Evolutionary conservation across 2,888 invertebrate species (phyloP), one percentile per base, ranked within the genome.

Genomic region (Parasteatoda lunata): DNA sequence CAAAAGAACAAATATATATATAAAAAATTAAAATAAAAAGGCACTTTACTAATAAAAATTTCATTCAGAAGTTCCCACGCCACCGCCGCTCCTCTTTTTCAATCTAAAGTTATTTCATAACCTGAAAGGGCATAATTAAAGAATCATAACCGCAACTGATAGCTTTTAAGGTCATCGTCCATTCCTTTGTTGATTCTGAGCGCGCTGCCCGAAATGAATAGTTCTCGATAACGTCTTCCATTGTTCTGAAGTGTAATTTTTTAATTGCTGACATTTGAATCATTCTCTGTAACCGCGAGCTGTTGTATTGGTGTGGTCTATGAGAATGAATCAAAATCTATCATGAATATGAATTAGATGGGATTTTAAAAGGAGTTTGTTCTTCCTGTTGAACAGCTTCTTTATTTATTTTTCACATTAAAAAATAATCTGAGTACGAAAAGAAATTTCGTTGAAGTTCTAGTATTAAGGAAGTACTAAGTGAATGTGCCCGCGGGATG

Each of bases 221-320:
- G 59, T 59, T 59, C 59, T 59, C n/a, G 59, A 59, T 59, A 6
- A 59, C 59, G 59, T 9, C 59, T 9, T 59, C 66, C 30, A 80
- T 80, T 80, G 80, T 80, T 52, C 73, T 51, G 59, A 6, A 51
- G 51, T n/a, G 64, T 80, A 80, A 73, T 80, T 72, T 80, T 80
- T 80, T 80, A 80, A 80, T 80, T 72, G 59, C 52, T 72, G 80
- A 15, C 65, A 64, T 73, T n/a, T 65, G 30, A 71, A 65, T 65
- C 65, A 69, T 59, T 59, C n/a, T 0, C 59, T 59, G 8, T 59
- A 59, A 59, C 59, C 59, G 4, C 59, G n/a, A 59, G 54, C 7
- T 54, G 11, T 54, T 7, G 54, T n/a, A 4, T 13, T 4, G 59
- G 59, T 59, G 30, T 30, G 30, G 30, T 30, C 30, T 30, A 30